Conservation (phyloP, 23 tunicate species). For the Oikopleura albicans region DNA sequence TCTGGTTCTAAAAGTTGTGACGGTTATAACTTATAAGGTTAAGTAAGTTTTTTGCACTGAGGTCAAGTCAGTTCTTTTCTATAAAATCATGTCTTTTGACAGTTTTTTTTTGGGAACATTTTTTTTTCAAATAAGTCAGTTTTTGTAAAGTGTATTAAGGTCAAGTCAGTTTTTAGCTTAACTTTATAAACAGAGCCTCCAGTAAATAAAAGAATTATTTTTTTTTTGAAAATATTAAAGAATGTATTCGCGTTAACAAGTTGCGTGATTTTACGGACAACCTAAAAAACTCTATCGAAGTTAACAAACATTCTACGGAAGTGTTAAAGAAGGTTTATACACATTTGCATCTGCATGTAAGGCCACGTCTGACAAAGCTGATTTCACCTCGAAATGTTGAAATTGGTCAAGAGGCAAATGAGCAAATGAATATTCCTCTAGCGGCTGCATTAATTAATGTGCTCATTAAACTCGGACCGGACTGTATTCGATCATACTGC, state of each 20-base stretch:
- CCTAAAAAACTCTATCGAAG: neutral
- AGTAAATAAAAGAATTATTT: no score
- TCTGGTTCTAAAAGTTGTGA: no score
- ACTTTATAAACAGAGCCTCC: no score
- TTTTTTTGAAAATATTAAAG: no score
- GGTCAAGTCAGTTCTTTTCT: no score
- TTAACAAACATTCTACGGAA: neutral
- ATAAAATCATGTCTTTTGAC: no score
- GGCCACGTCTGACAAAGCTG: neutral
- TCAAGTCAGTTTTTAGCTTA: no score
- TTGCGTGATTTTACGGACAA: neutral
- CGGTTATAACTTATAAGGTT: no score
- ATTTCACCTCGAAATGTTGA: neutral
- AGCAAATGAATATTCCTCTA: constrained; percentile 36
- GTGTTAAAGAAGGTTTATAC: neutral
- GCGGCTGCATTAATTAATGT: constrained; percentile 38
- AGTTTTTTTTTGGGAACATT: no score
- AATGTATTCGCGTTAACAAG: neutral
- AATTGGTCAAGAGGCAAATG: constrained; percentile 23
- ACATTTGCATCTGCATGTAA: neutral
- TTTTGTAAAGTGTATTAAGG: no score
- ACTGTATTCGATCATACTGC: neutral
- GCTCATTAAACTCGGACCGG: constrained; percentile 30
- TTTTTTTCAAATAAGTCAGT: no score
- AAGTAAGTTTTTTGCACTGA: no score